These are phyloP conservation scores for Arion vulgaris DNA, from an alignment of 1,140 invertebrate species.

Conservation along the genomic window DNA sequence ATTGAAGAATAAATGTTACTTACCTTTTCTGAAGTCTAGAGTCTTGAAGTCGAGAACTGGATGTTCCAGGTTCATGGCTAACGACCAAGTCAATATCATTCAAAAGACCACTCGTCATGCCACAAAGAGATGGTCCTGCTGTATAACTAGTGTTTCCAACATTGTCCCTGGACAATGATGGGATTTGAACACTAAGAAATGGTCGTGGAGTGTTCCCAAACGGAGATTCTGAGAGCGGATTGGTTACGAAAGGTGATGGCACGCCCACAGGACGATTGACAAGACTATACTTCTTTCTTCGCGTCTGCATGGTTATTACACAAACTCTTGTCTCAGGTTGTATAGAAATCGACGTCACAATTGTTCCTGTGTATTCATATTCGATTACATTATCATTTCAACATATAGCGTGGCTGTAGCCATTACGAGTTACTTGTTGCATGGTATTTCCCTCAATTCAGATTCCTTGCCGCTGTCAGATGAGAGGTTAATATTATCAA, in stretches of 20 bases:
- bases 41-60: not conserved
- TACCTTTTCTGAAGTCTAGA: conserved; percentile 25
- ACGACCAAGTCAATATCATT: conserved; percentile 18
- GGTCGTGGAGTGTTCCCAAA: conserved; percentile 15
- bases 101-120: not conserved
- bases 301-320: conserved; percentile 7
- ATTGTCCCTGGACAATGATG: not conserved
- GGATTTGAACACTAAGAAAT: not conserved
- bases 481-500: not conserved
- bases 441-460: not conserved
- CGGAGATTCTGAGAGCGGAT: not conserved
- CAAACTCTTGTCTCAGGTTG: not conserved
- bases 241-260: conserved; percentile 5
- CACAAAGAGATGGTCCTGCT: not conserved
- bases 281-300: conserved; percentile 28
- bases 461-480: not conserved
- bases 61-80: conserved; percentile 8
- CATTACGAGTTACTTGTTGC: not conserved
- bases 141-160: not conserved
- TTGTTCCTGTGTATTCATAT: not conserved
- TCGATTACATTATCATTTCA: not conserved
- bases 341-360: not conserved
- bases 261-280: conserved; percentile 13
- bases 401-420: not conserved
- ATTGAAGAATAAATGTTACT: not conserved